Conservation (phyloP, 1,140 invertebrate species). For the Scylla paramamosain region DNA sequence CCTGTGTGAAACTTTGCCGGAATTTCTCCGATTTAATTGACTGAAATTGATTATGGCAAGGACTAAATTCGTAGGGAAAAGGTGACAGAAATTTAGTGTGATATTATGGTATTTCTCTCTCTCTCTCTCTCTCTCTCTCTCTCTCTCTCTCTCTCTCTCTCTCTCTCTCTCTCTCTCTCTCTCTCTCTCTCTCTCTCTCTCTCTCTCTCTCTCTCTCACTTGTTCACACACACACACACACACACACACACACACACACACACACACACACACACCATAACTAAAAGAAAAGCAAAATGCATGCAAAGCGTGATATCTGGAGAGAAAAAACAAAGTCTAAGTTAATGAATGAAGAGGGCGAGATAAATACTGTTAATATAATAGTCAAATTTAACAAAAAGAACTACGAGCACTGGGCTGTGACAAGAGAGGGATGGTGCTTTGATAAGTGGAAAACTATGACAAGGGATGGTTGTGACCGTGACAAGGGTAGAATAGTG, state of each 20-base stretch:
- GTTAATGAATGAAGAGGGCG: neutral
- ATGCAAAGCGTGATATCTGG: neutral
- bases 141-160: constrained; percentile 41
- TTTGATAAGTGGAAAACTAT: neutral
- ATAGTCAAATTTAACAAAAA: neutral
- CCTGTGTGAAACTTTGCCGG: no score
- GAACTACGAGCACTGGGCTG: neutral
- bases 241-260: neutral
- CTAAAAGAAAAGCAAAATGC: neutral
- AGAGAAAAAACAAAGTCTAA: neutral
- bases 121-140: constrained; percentile 41
- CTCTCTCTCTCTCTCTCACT: neutral
- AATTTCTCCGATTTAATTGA: neutral
- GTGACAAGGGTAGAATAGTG: neutral
- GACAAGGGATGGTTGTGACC: neutral
- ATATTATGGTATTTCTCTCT: neutral
- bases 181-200: neutral
- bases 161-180: constrained; percentile 25
- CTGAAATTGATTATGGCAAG: neutral
- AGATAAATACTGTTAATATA: neutral
- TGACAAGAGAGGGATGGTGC: neutral
- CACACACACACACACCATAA: constrained; percentile 1
- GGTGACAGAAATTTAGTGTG: neutral
- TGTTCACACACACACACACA: neutral
- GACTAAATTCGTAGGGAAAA: neutral